Evolutionary conservation across 1,140 invertebrate genomes (phyloP), one percentile per base, ranked within the genome.

Genomic region (Halesus radiatus): DNA sequence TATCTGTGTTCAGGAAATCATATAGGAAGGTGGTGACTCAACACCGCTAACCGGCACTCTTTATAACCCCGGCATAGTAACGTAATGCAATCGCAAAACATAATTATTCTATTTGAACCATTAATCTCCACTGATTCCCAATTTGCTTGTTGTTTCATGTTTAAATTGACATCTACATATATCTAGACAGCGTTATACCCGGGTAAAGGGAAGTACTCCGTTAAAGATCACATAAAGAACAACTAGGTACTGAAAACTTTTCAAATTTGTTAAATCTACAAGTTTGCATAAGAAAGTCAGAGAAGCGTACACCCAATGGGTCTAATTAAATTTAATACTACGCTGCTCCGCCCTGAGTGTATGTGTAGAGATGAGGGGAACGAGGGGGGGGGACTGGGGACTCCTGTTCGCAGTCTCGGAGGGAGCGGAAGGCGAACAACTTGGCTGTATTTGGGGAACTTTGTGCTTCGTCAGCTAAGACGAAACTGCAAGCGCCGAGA

Each of bases 311-410:
- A 76, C 73, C 73, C 73, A 64, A 73, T 76, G 79, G 70, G 64
- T 80, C 54, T 75, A 80, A 80, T 80, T 80, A 80, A 80, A 80
- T 80, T 80, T 62, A 76, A 80, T 80, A 52, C 52, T 53, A 10
- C 52, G 77, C 6, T 45, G 77, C 64, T 52, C 37, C 45, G n/a
- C 5, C 37, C 50, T 26, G 5, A 45, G 37, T 13, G 37, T 45
- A 13, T 45, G 8, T 45, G 37, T 7, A 13, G 10, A 5, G 26
- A 29, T 2, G 26, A 29, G 5, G 26, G 26, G 26, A 29, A 5
- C 5, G 26, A 5, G 26, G 26, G 5, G 37, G 0, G 37, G 37
- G 7, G 7, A 45, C 8, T 5, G 37, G 37, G 37, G 37, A 45
- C 8, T 45, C 37, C 37, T 13, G 37, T 45, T n/a, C n/a, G n/a